Base-by-base conservation (phyloP, 2,888 invertebrate genomes). In the Pantelozetes paolii region DNA sequence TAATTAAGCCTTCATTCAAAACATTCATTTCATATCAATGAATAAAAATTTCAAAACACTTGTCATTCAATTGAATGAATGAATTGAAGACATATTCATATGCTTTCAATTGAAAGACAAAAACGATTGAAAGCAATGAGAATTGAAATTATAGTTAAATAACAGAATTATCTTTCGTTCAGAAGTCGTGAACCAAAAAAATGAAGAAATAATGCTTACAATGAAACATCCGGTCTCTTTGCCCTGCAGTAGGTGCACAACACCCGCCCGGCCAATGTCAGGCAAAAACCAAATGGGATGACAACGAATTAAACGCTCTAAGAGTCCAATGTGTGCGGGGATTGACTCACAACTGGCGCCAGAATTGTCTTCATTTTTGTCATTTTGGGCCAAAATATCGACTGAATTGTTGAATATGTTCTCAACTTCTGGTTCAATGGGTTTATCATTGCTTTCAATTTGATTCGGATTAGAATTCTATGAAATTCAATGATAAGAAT, bases 221-320 rank as follows among this genome's bases (percentile, higher is more conserved):
- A 54, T 71, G 85, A 89, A 85, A 83, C 92, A 91, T 84, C 95
- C 95, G 82, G 92, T 90, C 67, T 93, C 92, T 82, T 93, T 92
- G 80, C 92, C 92, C 84, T 95, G 94, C 70, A 97, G 87, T 79
- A 96, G 87, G 84, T 96, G 95, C 79, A 94, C 91, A 32, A 94
- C 94, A 6, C 94, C 95, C 73, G 92, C 91, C 78, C 96, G 87
- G 81, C 94, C 94, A 72, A 96, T 91, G 50, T 93, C 92, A 0
- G 94, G 92, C 76, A 96, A 86, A 83, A 92, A 95, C 97, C 97
- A 97, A 80, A 97, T 92, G 59, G 94, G 92, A 84, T 95, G 94
- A 42, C 93, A 92, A 78, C 93, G 87, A 81, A 93, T 89, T 79
- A 96, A 87, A 77, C 94, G 87, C 83, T 96, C 95, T 81, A 92